Evolutionary conservation across 1,140 invertebrate genomes (phyloP).

Genomic region (Drosophila triauraria): DNA sequence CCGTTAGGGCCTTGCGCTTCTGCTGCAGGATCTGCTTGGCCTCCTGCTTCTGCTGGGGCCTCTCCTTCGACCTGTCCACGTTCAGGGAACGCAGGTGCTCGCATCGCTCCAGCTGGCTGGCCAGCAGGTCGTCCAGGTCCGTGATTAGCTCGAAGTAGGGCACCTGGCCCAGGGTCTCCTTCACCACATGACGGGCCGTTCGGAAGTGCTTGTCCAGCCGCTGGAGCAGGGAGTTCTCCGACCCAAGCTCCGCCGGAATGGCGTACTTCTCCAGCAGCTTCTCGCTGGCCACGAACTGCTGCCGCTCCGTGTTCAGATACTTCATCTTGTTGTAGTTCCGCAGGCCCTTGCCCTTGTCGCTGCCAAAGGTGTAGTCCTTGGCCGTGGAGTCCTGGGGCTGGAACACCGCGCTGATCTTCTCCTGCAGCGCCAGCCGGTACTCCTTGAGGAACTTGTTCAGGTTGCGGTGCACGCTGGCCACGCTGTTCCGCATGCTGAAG

Average conservation of each 20-base stretch:
- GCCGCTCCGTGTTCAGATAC: conserved; percentile 55
- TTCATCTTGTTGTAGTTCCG: conserved; percentile 54
- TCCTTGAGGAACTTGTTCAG: conserved; percentile 94
- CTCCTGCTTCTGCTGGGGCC: conserved; percentile 91
- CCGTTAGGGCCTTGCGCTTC: conserved; percentile 92
- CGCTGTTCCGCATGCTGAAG: conserved; percentile 95
- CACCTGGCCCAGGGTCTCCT: conserved; percentile 87
- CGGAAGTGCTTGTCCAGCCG: conserved; percentile 85
- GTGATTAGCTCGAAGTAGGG: conserved; percentile 87
- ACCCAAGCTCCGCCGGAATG: conserved; percentile 10
- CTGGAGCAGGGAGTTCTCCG: conserved; percentile 36
- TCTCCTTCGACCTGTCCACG: conserved; percentile 88
- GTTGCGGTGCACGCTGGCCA: conserved; percentile 94
- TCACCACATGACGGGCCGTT: conserved; percentile 88
- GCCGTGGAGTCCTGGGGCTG: conserved; percentile 78
- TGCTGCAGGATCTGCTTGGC: conserved; percentile 93
- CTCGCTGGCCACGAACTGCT: conserved; percentile 66
- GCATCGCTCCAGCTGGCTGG: conserved; percentile 88
- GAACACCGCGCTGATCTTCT: conserved; percentile 83
- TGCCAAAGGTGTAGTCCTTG: conserved; percentile 71
- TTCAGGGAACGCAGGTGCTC: conserved; percentile 88
- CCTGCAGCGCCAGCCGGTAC: conserved; percentile 87
- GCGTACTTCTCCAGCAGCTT: conserved; percentile 58
- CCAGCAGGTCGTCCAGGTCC: conserved; percentile 88
- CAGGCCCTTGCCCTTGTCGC: conserved; percentile 65